phyloP scores from a whole-genome alignment of 2,113 vertebrate genomes.

The Sinosuthora webbiana region DNA sequence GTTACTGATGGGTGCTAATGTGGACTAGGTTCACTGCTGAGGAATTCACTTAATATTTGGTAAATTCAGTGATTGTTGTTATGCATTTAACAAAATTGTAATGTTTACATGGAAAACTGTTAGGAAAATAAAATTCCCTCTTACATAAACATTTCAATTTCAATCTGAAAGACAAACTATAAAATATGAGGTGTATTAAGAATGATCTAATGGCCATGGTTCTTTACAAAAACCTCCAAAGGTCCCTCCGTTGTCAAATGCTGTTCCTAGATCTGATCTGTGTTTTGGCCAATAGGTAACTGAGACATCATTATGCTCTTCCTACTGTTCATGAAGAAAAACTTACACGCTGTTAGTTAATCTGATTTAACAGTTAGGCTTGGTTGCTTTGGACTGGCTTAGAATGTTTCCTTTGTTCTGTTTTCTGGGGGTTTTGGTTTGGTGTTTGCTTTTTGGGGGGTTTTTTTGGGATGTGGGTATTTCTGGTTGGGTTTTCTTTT shows the following conservation, averaged over 20 bases:
- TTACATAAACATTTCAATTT: neutral
- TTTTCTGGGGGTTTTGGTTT: neutral
- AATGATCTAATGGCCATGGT: neutral
- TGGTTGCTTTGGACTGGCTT: neutral
- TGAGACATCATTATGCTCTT: neutral
- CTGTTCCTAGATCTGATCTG: neutral
- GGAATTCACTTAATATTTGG: neutral
- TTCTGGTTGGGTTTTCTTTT: neutral
- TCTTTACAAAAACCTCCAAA: neutral
- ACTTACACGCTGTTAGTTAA: neutral
- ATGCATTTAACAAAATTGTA: neutral
- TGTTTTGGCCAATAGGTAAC: neutral
- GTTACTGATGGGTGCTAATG: neutral
- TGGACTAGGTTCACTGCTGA: neutral
- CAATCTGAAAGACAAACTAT: neutral
- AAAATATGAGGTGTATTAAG: neutral
- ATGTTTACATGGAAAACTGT: neutral
- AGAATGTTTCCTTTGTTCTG: neutral
- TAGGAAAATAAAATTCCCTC: neutral
- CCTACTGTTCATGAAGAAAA: neutral
- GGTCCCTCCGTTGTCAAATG: neutral
- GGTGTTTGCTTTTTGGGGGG: neutral
- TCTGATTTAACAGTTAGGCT: neutral
- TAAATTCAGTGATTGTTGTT: neutral
- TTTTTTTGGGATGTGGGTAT: neutral